Evolutionary conservation across 2,113 vertebrate species (phyloP).

Genomic region (Bathybates hornii): DNA sequence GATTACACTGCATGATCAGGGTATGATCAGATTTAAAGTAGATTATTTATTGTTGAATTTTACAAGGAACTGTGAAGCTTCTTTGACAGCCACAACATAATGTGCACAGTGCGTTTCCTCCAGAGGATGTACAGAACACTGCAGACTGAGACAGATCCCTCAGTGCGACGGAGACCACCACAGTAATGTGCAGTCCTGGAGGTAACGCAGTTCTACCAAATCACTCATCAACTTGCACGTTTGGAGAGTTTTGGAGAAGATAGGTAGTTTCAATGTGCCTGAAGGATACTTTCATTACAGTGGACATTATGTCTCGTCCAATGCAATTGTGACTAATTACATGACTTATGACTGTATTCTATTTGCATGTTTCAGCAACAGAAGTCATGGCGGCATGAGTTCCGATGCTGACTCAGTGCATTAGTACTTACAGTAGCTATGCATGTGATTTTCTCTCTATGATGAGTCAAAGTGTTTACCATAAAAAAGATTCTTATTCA

Average conservation of each 20-base stretch:
- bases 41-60: neutral
- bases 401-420: neutral
- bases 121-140: neutral
- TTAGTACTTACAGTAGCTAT: neutral
- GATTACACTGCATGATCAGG: neutral
- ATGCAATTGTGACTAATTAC: conserved; percentile 24
- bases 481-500: neutral
- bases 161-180: neutral
- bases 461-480: neutral
- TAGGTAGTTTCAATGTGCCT: neutral
- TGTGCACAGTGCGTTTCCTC: neutral
- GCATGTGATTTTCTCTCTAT: neutral
- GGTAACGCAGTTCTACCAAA: neutral
- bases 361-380: neutral
- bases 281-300: neutral
- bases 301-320: neutral
- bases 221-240: neutral
- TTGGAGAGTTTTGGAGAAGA: neutral
- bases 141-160: neutral
- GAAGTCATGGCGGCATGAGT: neutral
- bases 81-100: neutral
- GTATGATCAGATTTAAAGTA: neutral
- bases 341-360: conserved; percentile 5
- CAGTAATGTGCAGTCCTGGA: neutral
- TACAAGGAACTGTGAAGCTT: neutral